Base-by-base conservation (phyloP, 2,888 invertebrate species). In the Tipula unca region DNA sequence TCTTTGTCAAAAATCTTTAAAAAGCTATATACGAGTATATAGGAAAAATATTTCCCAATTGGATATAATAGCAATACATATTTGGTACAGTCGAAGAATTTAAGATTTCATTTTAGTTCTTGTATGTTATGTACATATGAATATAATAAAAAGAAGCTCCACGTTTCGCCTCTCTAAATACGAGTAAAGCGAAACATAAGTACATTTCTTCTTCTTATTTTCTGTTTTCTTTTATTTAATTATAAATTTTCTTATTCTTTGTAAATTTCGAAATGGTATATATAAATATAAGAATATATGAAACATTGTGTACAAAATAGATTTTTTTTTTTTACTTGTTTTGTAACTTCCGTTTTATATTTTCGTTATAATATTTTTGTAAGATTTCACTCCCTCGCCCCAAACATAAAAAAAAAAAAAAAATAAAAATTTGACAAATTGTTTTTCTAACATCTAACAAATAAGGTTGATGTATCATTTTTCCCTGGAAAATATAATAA, bases 381-480 rank as follows among this genome's bases (percentile, higher is more conserved):
- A 69, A 25, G 69, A 69, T 69, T 69, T 69, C 69, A 69, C 69
- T 69, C 69, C 69, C 69, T 69, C 69, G 69, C 69, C n/a, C n/a
- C 69, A 69, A 69, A 69, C 69, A 25, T 69, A 10, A 69, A 25
- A 25, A 69, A 25, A 69, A 25, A 25, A 69, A 69, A 20, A 48
- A 25, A 69, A 8, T 25, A 69, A 69, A 54, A 54, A 17, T 42
- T 69, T 69, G 69, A 69, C 69, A 69, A 69, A 69, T 69, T 69
- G 69, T 69, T 69, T 69, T 69, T 69, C 69, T 69, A 69, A 69
- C 69, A 69, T 69, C 69, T 69, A 69, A 69, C 69, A 69, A 69
- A 69, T 69, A 69, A 69, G 69, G 69, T 69, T 69, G 69, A 69
- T 69, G 69, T 69, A 69, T 69, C 69, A 69, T 69, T 69, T n/a